Evolutionary conservation across 2,888 invertebrate species (phyloP).

Genomic region (Diarsia brunnea): DNA sequence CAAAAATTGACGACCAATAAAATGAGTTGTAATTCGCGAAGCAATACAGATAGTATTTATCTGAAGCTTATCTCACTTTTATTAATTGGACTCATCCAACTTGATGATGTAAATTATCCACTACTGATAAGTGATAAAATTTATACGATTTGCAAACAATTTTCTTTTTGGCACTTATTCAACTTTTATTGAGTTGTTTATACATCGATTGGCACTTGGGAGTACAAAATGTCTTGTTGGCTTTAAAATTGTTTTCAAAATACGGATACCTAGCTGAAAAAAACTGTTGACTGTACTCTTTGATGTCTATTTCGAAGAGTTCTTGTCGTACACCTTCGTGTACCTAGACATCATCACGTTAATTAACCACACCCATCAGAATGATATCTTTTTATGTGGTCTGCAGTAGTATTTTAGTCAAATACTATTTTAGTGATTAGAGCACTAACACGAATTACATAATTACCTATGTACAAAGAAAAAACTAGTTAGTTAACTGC

Average conservation of each 20-base stretch:
- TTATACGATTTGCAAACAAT: slow-evolving; percentile 49
- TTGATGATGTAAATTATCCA: slow-evolving; percentile 63
- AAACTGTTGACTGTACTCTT: background rate
- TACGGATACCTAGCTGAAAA: background rate
- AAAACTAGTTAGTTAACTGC: slow-evolving; percentile 18
- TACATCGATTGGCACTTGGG: slow-evolving; percentile 7
- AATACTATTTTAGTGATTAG: background rate
- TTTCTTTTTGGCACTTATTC: slow-evolving; percentile 58
- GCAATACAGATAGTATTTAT: slow-evolving; percentile 58
- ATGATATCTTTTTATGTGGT: too few relatives aligned
- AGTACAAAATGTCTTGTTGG: background rate
- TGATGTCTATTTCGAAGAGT: background rate
- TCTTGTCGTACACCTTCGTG: background rate
- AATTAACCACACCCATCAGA: background rate
- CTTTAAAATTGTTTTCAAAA: background rate
- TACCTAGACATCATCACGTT: background rate
- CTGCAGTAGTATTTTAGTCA: too few relatives aligned
- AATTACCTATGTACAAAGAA: slow-evolving; percentile 1
- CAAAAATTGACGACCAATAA: slow-evolving; percentile 58
- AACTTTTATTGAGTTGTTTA: slow-evolving; percentile 55
- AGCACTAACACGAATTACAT: slow-evolving; percentile 2
- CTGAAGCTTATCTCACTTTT: slow-evolving; percentile 52
- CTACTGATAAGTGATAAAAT: slow-evolving; percentile 61
- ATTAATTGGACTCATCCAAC: slow-evolving; percentile 22
- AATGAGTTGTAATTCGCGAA: slow-evolving; percentile 40